Conservation (phyloP, 2,888 invertebrate genomes). For the Tigriopus californicus region DNA sequence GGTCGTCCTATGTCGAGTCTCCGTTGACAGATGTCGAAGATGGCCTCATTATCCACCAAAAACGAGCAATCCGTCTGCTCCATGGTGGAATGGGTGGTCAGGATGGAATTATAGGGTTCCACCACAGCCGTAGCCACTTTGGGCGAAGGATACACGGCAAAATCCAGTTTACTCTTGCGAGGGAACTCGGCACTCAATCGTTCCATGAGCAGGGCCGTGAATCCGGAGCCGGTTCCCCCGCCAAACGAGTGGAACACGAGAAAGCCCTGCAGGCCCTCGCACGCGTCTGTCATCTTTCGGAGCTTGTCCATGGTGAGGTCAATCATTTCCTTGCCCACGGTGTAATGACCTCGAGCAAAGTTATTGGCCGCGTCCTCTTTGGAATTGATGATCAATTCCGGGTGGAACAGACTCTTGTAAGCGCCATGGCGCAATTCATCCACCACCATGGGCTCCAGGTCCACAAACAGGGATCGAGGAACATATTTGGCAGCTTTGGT, state of each 20-base stretch:
- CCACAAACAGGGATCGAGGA: conserved; percentile 65
- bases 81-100: conserved; percentile 36
- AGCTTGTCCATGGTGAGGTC: conserved; percentile 23
- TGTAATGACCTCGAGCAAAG: conserved; percentile 58
- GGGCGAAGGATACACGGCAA: conserved; percentile 36
- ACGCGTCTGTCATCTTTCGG: conserved; percentile 25
- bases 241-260: conserved; percentile 24
- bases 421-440: conserved; percentile 35
- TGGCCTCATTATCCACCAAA: conserved; percentile 36
- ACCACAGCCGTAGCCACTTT: conserved; percentile 35
- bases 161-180: conserved; percentile 24
- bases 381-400: conserved; percentile 46
- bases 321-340: conserved; percentile 36
- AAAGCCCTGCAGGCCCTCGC: conserved; percentile 25
- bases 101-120: conserved; percentile 36
- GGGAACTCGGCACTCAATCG: background rate
- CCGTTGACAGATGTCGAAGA: conserved; percentile 73
- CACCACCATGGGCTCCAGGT: conserved; percentile 69
- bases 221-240: conserved; percentile 15
- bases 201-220: background rate
- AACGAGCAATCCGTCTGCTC: conserved; percentile 36
- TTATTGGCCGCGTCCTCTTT: conserved; percentile 73
- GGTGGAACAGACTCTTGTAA: conserved; percentile 60
- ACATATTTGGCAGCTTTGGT: conserved; percentile 71
- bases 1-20: conserved; percentile 66